Conservation (phyloP, 2,888 invertebrate species). For the Mesorhabditis sp. region DNA sequence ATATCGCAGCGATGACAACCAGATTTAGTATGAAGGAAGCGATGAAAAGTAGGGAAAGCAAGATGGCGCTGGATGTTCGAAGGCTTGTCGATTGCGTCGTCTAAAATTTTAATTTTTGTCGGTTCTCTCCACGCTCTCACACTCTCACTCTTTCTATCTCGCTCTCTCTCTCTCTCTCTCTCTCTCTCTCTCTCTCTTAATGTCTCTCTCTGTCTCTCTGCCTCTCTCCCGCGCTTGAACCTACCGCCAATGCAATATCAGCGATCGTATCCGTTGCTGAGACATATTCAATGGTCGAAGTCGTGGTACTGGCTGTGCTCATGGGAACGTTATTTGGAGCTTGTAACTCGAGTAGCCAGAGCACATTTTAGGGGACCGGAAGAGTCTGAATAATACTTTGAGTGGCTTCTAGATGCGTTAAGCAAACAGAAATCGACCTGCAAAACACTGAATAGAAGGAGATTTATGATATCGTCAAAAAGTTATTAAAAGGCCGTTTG, state of each 20-base stretch:
- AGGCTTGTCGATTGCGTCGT: background rate
- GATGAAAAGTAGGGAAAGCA: background rate
- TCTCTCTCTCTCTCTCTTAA: background rate
- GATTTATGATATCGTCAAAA: too few relatives aligned
- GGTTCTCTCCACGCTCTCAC: background rate
- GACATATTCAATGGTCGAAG: background rate
- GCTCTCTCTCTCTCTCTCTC: background rate
- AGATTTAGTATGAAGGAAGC: background rate
- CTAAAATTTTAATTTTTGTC: background rate
- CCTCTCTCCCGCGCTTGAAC: background rate
- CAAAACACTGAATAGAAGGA: too few relatives aligned
- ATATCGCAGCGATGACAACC: background rate
- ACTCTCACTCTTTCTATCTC: background rate
- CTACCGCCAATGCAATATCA: slow-evolving; percentile 1
- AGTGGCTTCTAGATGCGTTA: too few relatives aligned
- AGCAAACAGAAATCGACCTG: too few relatives aligned
- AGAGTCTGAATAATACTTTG: too few relatives aligned
- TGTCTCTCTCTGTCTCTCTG: background rate
- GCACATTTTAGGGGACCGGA: too few relatives aligned
- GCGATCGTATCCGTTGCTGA: slow-evolving; percentile 5
- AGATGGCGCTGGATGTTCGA: background rate
- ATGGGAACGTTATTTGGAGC: background rate
- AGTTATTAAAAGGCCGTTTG: too few relatives aligned
- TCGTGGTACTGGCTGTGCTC: background rate
- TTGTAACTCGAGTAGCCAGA: too few relatives aligned